A percentile compares a stretch with the other conserved stretches of the same genome.
Conservation (phyloP, 1,140 invertebrate species). For the Drosophila pseudoobscura region DNA sequence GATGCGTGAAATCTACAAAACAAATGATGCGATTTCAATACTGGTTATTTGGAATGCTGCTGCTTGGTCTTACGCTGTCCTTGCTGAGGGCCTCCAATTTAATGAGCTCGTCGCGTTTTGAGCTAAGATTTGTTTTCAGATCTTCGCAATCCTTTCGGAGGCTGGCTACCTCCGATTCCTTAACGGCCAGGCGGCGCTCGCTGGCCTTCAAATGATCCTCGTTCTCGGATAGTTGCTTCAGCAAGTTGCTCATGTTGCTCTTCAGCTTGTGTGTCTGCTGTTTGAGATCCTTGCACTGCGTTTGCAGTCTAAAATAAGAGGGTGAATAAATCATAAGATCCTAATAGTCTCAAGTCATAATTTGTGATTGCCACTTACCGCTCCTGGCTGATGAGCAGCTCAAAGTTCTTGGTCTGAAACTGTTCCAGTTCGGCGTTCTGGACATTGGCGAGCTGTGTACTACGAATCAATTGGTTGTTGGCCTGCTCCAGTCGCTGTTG, state of each 20-base stretch:
- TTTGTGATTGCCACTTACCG: constrained; percentile 37
- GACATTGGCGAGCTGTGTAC: constrained; percentile 63
- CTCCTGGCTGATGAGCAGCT: constrained; percentile 78
- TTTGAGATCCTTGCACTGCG: constrained; percentile 75
- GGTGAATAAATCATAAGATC: background rate
- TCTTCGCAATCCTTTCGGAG: constrained; percentile 68
- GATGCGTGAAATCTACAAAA: constrained; percentile 60
- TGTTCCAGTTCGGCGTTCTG: constrained; percentile 73
- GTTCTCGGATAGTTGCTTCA: constrained; percentile 75
- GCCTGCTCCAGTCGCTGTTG: constrained; percentile 74
- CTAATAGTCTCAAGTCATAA: background rate
- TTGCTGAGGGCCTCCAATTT: constrained; percentile 64
- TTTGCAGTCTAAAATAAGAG: constrained; percentile 53
- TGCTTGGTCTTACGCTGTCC: constrained; percentile 57
- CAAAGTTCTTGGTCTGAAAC: constrained; percentile 78
- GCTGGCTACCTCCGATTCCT: constrained; percentile 59
- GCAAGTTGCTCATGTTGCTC: constrained; percentile 61
- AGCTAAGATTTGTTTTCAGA: constrained; percentile 40
- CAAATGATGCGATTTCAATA: background rate
- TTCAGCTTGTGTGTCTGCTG: constrained; percentile 70
- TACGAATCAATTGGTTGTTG: constrained; percentile 53
- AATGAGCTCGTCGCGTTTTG: constrained; percentile 63
- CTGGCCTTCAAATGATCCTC: constrained; percentile 65
- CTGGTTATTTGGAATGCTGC: too few species aligned
- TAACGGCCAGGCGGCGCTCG: constrained; percentile 66